These are phyloP conservation scores for Sesamia nonagrioides DNA, from an alignment of 1,140 invertebrate species.

Conservation along the genomic window DNA sequence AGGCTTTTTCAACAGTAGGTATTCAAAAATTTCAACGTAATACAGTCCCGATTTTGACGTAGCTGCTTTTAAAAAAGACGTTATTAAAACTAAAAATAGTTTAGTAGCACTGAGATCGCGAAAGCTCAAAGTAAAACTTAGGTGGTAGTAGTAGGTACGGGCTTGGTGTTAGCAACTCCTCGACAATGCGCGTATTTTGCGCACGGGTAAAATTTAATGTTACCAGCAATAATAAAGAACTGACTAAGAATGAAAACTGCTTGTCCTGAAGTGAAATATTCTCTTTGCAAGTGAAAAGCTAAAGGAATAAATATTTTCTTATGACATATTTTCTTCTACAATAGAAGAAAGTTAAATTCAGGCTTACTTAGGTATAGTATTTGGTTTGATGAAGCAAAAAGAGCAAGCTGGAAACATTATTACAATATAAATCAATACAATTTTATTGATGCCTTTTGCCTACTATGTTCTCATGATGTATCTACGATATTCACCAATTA, in stretches of 20 bases:
- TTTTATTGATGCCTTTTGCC: too few relatives aligned
- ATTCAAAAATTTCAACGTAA: neutral
- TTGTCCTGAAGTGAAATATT: conserved; percentile 20
- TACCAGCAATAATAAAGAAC: conserved; percentile 9
- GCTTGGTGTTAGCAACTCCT: too few relatives aligned
- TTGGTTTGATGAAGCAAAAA: neutral
- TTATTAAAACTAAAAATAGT: conserved; percentile 29
- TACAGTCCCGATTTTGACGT: neutral
- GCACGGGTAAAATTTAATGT: conserved; percentile 21
- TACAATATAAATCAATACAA: neutral
- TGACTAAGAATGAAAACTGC: conserved; percentile 18
- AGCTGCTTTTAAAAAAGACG: conserved; percentile 3
- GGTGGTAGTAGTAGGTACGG: too few relatives aligned
- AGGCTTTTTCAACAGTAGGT: conserved; percentile 3
- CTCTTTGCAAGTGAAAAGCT: neutral
- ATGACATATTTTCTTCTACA: conserved; percentile 16
- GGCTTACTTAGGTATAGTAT: neutral
- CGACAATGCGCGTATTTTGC: too few relatives aligned
- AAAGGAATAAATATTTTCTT: conserved; percentile 4
- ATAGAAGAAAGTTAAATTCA: neutral
- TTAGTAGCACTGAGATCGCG: neutral
- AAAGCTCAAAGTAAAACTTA: neutral
- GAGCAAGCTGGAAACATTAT: neutral
- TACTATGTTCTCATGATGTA: too few relatives aligned
- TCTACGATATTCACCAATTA: too few relatives aligned